These are phyloP conservation scores for Sakesphorus luctuosus DNA, from an alignment of 2,113 vertebrate genomes.

Conservation along the genomic window DNA sequence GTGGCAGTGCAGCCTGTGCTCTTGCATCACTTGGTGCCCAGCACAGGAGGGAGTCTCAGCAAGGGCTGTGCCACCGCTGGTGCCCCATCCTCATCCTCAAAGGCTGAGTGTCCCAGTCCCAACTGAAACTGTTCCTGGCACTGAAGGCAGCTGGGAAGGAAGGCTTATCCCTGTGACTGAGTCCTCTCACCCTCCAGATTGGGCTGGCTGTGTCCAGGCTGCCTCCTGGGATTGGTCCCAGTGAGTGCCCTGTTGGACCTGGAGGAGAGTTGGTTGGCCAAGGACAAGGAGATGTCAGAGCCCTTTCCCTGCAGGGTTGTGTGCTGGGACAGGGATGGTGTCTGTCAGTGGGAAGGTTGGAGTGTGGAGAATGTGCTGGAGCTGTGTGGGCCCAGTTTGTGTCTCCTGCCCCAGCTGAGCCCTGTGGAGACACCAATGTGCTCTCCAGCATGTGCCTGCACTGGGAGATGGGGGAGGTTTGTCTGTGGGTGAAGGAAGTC, in stretches of 20 bases:
- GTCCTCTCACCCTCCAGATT: background rate
- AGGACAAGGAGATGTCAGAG: background rate
- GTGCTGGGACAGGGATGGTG: background rate
- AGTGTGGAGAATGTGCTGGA: background rate
- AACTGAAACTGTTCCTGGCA: background rate
- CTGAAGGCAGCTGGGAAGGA: background rate
- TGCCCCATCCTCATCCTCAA: background rate
- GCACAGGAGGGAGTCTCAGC: background rate
- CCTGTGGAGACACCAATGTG: background rate
- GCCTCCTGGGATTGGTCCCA: background rate
- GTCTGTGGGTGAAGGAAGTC: background rate
- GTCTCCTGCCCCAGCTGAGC: background rate
- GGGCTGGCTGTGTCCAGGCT: background rate
- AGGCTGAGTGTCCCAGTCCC: background rate
- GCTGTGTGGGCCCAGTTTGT: background rate
- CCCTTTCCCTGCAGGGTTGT: background rate
- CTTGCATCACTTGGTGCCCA: background rate
- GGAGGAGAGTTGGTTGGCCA: background rate
- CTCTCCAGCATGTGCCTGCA: fast-evolving
- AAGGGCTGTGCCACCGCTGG: background rate
- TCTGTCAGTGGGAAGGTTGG: background rate
- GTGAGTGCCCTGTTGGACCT: fast-evolving
- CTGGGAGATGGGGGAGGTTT: background rate
- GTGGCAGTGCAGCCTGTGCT: background rate
- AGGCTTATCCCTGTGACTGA: fast-evolving